Percentiles rank a stretch among this genome's conserved stretches.
Conservation (phyloP, 92 coral and sea anemone species). For the Plumapathes pennacea region DNA sequence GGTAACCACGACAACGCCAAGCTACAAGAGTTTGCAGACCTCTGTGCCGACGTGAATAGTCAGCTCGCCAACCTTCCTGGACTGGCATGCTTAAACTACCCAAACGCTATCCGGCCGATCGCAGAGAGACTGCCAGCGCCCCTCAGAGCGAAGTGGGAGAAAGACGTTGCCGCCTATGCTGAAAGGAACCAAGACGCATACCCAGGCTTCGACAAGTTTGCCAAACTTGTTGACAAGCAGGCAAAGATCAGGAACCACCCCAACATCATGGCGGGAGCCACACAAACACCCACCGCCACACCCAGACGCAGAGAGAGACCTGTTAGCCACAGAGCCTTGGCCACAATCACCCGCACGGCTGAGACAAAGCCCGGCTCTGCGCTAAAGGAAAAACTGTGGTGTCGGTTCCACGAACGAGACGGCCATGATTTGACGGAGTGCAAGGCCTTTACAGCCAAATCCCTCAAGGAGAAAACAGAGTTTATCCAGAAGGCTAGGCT, state of each 20-base stretch:
- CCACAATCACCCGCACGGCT: too few relatives aligned
- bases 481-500: conserved; percentile 45
- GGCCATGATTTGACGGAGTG: conserved; percentile 51
- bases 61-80: conserved; percentile 42
- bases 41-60: conserved; percentile 48
- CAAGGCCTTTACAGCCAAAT: conserved; percentile 35
- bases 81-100: conserved; percentile 39
- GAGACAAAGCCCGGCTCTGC: too few relatives aligned
- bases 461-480: conserved; percentile 52
- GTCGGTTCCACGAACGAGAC: conserved; percentile 51
- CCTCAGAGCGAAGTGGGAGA: conserved; percentile 45
- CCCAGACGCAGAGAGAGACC: neutral
- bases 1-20: conserved; percentile 22
- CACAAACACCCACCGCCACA: neutral
- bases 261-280: conserved; percentile 25
- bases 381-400: conserved; percentile 4
- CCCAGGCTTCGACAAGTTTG: conserved; percentile 28
- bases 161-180: conserved; percentile 21
- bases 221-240: conserved; percentile 25
- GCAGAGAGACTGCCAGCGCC: conserved; percentile 23
- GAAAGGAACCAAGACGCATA: conserved; percentile 17
- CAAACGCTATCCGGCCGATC: conserved; percentile 47
- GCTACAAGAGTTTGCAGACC: conserved; percentile 45
- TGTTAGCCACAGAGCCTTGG: too few relatives aligned
- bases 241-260: conserved; percentile 47